Evolutionary conservation across 2,888 invertebrate genomes (phyloP).

Genomic region (Melanophora roralis): DNA sequence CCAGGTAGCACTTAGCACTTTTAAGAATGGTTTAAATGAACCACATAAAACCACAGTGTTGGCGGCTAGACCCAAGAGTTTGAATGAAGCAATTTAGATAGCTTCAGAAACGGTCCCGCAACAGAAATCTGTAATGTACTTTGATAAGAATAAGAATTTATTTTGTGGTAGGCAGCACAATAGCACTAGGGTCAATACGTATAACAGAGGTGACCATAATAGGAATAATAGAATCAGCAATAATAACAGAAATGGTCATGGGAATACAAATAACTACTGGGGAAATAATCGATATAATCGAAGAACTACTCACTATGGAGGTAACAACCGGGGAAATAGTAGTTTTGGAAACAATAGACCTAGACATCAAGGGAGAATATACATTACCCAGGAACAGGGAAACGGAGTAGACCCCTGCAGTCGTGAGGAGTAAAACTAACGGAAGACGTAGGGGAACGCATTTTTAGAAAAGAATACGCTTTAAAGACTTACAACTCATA

Average conservation of each 20-base stretch:
- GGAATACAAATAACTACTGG: not conserved
- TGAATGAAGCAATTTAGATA: conserved; percentile 7
- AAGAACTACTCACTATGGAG: too few relatives aligned
- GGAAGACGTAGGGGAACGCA: too few relatives aligned
- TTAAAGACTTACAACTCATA: too few relatives aligned
- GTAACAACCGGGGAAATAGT: too few relatives aligned
- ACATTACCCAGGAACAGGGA: too few relatives aligned
- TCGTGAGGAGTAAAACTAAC: too few relatives aligned
- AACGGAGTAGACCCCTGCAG: too few relatives aligned
- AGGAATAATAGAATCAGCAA: not conserved
- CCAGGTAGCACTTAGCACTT: not conserved
- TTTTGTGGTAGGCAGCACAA: not conserved
- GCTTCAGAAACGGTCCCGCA: not conserved
- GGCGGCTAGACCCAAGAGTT: not conserved
- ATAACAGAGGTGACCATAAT: not conserved
- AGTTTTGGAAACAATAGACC: too few relatives aligned
- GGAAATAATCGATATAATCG: too few relatives aligned
- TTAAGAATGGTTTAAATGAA: conserved; percentile 7
- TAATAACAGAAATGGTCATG: not conserved
- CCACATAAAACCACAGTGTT: not conserved
- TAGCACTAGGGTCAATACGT: not conserved
- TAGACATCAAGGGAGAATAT: too few relatives aligned
- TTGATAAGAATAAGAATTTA: not conserved
- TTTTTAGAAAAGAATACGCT: too few relatives aligned
- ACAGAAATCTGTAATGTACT: not conserved